Evolutionary conservation across 2,888 invertebrate genomes (phyloP).

Genomic region (Drosophila differens): DNA sequence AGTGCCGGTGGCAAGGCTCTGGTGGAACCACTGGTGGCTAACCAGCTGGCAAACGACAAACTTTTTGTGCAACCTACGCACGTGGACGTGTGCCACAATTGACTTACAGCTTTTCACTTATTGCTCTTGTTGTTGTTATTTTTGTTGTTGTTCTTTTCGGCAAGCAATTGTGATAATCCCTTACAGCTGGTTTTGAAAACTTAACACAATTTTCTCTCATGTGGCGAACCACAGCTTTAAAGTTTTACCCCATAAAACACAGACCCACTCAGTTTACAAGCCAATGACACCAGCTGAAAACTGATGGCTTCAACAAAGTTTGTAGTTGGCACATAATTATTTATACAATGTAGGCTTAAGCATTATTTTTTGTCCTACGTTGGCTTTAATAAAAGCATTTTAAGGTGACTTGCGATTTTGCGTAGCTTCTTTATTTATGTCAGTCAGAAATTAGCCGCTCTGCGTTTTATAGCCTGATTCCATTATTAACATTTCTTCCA

Average conservation of each 20-base stretch:
- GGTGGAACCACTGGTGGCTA: slow-evolving; percentile 6
- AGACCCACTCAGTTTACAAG: slow-evolving; percentile 1
- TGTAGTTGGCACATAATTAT: background rate
- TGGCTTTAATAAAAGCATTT: background rate
- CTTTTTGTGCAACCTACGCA: slow-evolving; percentile 47
- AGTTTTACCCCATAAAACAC: background rate
- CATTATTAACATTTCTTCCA: background rate
- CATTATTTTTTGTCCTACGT: background rate
- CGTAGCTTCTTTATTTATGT: background rate
- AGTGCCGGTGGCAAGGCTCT: slow-evolving; percentile 13
- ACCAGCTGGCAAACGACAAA: slow-evolving; percentile 32
- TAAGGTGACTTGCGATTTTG: background rate
- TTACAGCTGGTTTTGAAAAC: slow-evolving; percentile 32
- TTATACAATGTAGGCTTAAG: background rate
- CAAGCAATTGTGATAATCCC: slow-evolving; percentile 58
- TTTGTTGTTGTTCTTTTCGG: slow-evolving; percentile 25
- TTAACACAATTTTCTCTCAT: slow-evolving; percentile 32
- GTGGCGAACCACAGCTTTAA: slow-evolving; percentile 44
- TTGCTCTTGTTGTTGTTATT: slow-evolving; percentile 29
- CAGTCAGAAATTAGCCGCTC: background rate
- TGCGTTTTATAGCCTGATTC: background rate
- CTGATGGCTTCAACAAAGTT: background rate
- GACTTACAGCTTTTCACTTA: slow-evolving; percentile 65
- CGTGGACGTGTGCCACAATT: slow-evolving; percentile 63
- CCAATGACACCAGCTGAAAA: slow-evolving; percentile 24